Evolutionary conservation across 2,113 vertebrate genomes (phyloP), one percentile per base, ranked within the genome.

Genomic region (Dunckerocampus dactyliophorus): DNA sequence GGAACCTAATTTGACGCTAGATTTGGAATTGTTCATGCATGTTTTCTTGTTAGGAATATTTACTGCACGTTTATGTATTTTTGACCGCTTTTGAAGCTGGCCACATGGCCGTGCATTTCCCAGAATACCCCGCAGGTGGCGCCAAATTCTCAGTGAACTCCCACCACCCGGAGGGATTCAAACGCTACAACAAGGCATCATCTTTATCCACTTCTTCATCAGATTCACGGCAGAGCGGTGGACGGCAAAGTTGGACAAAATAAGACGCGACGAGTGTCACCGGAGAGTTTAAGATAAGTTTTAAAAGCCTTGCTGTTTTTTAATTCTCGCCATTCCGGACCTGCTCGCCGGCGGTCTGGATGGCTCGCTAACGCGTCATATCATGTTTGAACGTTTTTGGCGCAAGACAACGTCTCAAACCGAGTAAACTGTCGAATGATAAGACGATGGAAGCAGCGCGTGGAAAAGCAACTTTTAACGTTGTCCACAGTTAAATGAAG

Each of bases 51-150:
- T n/a, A n/a, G n/a, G n/a, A n/a, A n/a, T n/a, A n/a, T n/a, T n/a
- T n/a, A n/a, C n/a, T n/a, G n/a, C n/a, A n/a, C n/a, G n/a, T n/a
- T n/a, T n/a, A n/a, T n/a, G n/a, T n/a, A n/a, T n/a, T n/a, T n/a
- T 11, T 34, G 14, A 2, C n/a, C 28, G 28, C 8, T 4, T 17
- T 4, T 39, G 1, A 28, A 28, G 2, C 24, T 28, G 24, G 24
- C 24, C 24, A 28, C 24, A 2, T 28, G 24, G 5, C 24, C 63
- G n/a, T 74, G 43, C 57, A 69, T 50, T 81, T 63, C 85, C 71
- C 47, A 61, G 37, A 46, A 50, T 0, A 0, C 19, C 80, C 88
- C 54, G 60, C 74, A 84, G 77, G 75, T 48, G 85, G 56, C 83
- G 66, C 74, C 58, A 19, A 9, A 54, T 8, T 47, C 55, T 47